These are phyloP conservation scores for Catharus ustulatus DNA, from an alignment of 2,797 vertebrate species.

Conservation along the genomic window DNA sequence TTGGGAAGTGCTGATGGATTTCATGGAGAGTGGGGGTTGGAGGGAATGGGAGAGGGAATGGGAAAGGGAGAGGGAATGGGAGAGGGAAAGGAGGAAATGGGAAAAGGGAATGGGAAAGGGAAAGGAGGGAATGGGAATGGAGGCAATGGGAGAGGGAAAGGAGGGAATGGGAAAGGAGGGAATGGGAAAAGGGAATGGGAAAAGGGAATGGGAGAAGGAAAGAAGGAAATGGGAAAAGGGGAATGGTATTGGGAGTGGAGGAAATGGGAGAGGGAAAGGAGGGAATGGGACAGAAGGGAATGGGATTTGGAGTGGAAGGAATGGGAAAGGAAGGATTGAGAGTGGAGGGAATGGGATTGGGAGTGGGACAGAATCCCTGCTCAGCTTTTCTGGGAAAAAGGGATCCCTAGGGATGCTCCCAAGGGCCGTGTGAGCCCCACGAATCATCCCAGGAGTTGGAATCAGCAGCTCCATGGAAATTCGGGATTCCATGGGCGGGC, in stretches of 20 bases:
- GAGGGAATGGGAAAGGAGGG: background rate
- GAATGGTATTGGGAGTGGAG: background rate
- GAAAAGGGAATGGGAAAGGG: background rate
- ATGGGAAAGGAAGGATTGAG: background rate
- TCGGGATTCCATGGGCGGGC: background rate
- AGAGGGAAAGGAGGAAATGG: too few species aligned
- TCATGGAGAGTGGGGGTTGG: accelerated
- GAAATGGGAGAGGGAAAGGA: background rate
- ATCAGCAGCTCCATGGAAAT: background rate
- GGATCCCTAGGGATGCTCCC: background rate
- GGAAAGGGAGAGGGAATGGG: background rate
- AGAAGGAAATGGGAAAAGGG: background rate
- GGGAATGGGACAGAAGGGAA: background rate
- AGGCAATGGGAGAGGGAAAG: too few species aligned
- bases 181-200: background rate
- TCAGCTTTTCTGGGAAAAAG: accelerated
- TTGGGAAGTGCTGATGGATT: background rate
- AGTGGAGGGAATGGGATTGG: background rate
- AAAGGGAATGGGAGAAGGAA: background rate
- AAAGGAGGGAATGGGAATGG: background rate
- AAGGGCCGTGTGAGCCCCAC: accelerated
- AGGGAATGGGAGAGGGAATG: background rate
- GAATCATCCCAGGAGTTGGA: background rate
- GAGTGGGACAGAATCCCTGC: background rate
- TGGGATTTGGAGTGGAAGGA: background rate